Evolutionary conservation across 2,888 invertebrate species (phyloP), one percentile per base, ranked within the genome.

Genomic region (Heliconius aoede): DNA sequence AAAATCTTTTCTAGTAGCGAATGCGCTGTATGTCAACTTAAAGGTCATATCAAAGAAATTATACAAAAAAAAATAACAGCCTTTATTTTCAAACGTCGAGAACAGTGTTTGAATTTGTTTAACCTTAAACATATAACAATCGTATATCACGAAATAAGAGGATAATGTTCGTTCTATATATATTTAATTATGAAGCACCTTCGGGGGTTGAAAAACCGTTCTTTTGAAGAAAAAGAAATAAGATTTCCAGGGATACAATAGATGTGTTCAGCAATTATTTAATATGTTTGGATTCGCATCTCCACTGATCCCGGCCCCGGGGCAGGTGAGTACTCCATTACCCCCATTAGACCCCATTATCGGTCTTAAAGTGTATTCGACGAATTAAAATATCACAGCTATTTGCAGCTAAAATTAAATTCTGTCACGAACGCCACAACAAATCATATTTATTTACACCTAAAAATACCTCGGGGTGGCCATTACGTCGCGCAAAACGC

Each of bases 361-460:
- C 82, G 84, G 84, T 84, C 84, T 85, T 86, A 86, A 85, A 86
- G 85, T 84, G 84, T 85, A 85, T 85, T 84, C 84, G 82, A 83
- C 84, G 84, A 82, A 92, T 93, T 91, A 90, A 88, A 90, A 91
- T 92, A 92, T 91, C 90, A 65, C 89, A 89, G 88, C 91, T 92
- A 92, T 93, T 91, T 88, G 89, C 90, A 87, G 81, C 86, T 55
- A 87, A 93, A 94, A 94, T 94, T 93, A 94, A 94, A 94, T 93
- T 93, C 90, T 92, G 93, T 92, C 93, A 91, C 88, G 88, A 88
- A 87, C 87, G 90, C 89, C 88, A 92, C 91, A 92, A 94, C 94
- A 94, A 94, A 94, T 94, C 94, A 94, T 94, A 92, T 94, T 94
- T 94, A 94, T 94, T 94, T 94, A 93, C 91, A 93, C 91, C 93